Conservation (phyloP, 2,888 invertebrate species). For the Cheilosia grossa region DNA sequence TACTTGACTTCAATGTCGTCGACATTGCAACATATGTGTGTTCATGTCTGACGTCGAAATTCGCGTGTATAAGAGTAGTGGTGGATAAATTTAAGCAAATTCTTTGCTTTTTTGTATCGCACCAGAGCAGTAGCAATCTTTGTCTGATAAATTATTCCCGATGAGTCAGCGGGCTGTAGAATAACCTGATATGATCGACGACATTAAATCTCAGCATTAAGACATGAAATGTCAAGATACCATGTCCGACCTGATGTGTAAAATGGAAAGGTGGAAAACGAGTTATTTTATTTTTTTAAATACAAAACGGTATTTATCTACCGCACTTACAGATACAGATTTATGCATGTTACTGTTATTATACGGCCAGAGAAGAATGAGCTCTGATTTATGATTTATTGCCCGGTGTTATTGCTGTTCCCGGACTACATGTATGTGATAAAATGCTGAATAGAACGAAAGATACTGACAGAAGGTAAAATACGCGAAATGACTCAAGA, state of each 20-base stretch:
- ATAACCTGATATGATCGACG: conserved; percentile 66
- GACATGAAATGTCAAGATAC: conserved; percentile 62
- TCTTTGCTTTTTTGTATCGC: not conserved
- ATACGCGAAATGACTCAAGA: no score
- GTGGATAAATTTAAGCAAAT: not conserved
- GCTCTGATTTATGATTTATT: conserved; percentile 14
- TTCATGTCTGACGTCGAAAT: conserved; percentile 30
- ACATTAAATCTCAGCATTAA: conserved; percentile 49
- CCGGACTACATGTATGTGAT: conserved; percentile 1
- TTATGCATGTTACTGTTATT: not conserved
- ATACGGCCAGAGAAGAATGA: not conserved
- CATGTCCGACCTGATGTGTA: not conserved
- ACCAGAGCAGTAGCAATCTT: not conserved
- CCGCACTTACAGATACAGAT: conserved; percentile 36
- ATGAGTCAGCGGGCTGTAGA: conserved; percentile 54
- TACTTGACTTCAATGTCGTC: conserved; percentile 63
- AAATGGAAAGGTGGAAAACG: conserved; percentile 35
- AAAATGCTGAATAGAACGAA: not conserved
- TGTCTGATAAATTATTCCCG: conserved; percentile 25
- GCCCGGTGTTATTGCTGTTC: conserved; percentile 15
- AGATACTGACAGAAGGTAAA: no score
- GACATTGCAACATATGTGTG: conserved; percentile 34
- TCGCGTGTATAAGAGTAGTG: conserved; percentile 52
- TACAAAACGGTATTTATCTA: conserved; percentile 55
- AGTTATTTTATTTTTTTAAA: conserved; percentile 45